Conservation (phyloP, 2,888 invertebrate species). For the Megaustenia siamemsis region DNA sequence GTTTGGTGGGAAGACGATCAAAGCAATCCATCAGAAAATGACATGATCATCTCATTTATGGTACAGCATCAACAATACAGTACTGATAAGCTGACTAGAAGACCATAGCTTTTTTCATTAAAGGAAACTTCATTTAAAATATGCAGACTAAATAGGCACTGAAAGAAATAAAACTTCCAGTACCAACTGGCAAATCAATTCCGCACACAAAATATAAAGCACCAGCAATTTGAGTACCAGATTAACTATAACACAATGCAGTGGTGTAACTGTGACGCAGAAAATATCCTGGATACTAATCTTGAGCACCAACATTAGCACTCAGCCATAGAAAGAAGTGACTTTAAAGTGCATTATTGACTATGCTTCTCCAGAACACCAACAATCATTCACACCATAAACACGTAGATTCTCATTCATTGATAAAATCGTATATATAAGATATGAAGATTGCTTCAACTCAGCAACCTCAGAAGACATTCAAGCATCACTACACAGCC, state of each 20-base stretch:
- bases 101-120: not conserved
- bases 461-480: not conserved
- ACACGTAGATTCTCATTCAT: not conserved
- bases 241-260: not conserved
- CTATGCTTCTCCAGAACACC: not conserved
- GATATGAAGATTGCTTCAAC: not conserved
- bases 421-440: not conserved
- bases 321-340: not conserved
- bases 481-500: not conserved
- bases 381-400: not conserved
- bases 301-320: not conserved
- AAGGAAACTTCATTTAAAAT: not conserved
- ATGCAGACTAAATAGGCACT: not conserved
- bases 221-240: not conserved
- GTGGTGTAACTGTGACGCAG: not conserved
- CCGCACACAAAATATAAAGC: not conserved
- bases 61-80: not conserved
- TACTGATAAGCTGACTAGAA: not conserved
- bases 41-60: not conserved
- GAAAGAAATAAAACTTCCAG: not conserved
- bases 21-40: not conserved
- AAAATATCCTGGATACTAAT: not conserved
- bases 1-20: not conserved
- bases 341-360: not conserved
- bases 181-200: not conserved